A percentile compares a stretch with the other conserved stretches of the same genome.
Conservation (phyloP, 2,797 vertebrate species). For the Chelidonichthys spinosus region DNA sequence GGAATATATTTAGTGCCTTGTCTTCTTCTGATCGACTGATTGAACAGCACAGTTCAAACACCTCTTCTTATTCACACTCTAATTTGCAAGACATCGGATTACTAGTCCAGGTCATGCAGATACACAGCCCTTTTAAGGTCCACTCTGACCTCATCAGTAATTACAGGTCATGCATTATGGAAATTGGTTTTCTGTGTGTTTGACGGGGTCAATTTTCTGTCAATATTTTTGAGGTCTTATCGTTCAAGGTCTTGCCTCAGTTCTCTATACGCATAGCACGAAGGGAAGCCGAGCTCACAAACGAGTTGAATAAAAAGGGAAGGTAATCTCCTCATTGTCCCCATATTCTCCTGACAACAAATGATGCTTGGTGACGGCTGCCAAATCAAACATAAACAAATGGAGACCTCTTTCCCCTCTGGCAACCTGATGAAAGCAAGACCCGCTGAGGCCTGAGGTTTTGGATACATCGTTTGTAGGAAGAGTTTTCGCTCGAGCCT, state of each 20-base stretch:
- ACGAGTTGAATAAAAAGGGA: constrained; percentile 25
- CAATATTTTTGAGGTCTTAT: constrained; percentile 69
- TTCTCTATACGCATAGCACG: not conserved
- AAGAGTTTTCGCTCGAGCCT: constrained; percentile 52
- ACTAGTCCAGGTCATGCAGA: constrained; percentile 50
- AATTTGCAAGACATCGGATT: constrained; percentile 54
- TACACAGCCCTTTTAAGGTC: constrained; percentile 60
- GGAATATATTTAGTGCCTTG: not conserved
- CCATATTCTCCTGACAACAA: constrained; percentile 49
- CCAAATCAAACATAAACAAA: constrained; percentile 81
- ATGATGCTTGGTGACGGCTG: constrained; percentile 50
- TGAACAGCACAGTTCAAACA: constrained; percentile 32
- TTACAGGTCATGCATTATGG: constrained; percentile 80
- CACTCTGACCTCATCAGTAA: constrained; percentile 78
- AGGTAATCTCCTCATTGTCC: constrained; percentile 42
- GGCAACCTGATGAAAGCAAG: constrained; percentile 69
- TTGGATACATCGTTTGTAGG: constrained; percentile 54
- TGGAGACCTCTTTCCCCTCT: constrained; percentile 59
- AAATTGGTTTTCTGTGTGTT: constrained; percentile 72
- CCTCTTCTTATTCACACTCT: constrained; percentile 37
- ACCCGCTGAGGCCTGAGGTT: constrained; percentile 57
- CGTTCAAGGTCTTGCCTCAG: constrained; percentile 51
- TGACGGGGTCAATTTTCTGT: constrained; percentile 67
- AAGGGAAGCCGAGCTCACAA: constrained; percentile 5
- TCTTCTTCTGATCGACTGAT: constrained; percentile 20